A percentile compares a stretch with the other conserved stretches of the same genome.
These are phyloP conservation scores for Spilosoma lubricipeda DNA, from an alignment of 2,888 invertebrate species.

Conservation along the genomic window DNA sequence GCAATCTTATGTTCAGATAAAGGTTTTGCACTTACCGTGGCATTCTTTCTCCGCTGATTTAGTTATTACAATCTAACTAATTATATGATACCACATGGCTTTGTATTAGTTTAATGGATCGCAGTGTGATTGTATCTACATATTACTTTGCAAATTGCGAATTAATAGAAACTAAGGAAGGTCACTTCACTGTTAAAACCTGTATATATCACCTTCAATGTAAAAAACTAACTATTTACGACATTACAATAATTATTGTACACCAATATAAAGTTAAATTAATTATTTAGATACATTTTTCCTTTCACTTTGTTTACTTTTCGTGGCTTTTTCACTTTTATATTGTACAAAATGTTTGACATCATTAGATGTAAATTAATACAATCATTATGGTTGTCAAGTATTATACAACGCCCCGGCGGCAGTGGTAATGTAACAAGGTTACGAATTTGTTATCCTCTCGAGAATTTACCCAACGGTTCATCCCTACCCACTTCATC, in stretches of 20 bases:
- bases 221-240: no score
- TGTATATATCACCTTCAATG: no score
- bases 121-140: neutral
- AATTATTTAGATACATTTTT: neutral
- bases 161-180: no score
- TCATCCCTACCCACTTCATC: constrained; percentile 53
- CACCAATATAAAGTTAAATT: no score
- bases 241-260: no score
- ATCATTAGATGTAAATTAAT: constrained; percentile 53
- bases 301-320: neutral
- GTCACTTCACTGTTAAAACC: no score
- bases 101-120: neutral
- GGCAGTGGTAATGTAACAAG: constrained; percentile 55
- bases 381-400: constrained; percentile 61
- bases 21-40: no score
- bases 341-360: constrained; percentile 36
- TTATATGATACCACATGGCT: neutral
- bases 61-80: no score
- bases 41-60: no score
- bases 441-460: constrained; percentile 64
- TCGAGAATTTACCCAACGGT: constrained; percentile 54
- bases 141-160: no score
- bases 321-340: constrained; percentile 20
- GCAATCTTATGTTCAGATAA: no score
- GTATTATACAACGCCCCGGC: constrained; percentile 57